These are phyloP conservation scores for Cuculus canorus DNA, from an alignment of 2,797 vertebrate species.

Conservation along the genomic window DNA sequence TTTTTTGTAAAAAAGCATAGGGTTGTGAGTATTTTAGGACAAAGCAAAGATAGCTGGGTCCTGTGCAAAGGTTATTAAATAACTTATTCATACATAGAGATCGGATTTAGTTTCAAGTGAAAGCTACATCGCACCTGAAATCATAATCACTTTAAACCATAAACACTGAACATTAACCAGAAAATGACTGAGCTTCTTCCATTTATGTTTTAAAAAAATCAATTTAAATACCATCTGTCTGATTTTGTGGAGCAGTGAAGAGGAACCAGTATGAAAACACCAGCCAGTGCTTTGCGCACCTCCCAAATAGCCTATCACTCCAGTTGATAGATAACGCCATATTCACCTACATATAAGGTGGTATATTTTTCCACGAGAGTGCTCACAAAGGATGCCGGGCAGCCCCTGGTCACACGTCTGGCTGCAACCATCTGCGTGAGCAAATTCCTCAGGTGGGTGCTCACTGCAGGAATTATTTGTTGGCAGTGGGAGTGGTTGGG, in stretches of 20 bases:
- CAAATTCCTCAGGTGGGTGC: background rate
- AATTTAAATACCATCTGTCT: conserved; percentile 27
- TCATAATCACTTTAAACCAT: background rate
- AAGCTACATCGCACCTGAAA: background rate
- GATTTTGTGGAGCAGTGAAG: background rate
- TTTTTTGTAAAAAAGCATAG: background rate
- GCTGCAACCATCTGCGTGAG: background rate
- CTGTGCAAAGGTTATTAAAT: background rate
- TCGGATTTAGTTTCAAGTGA: background rate
- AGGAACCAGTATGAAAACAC: background rate
- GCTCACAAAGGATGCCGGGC: background rate
- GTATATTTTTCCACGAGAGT: background rate
- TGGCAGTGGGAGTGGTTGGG: background rate
- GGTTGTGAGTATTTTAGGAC: background rate
- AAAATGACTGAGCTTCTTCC: background rate
- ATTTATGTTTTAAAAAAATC: background rate
- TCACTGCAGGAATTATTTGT: background rate
- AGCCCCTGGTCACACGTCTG: accelerated
- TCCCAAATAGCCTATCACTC: background rate
- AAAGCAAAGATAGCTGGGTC: background rate
- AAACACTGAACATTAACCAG: background rate
- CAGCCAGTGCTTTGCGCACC: background rate
- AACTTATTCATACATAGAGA: background rate
- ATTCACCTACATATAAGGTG: background rate
- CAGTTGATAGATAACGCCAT: background rate